Conservation (phyloP, 1,140 invertebrate species). For the Diachasma alloeum region DNA sequence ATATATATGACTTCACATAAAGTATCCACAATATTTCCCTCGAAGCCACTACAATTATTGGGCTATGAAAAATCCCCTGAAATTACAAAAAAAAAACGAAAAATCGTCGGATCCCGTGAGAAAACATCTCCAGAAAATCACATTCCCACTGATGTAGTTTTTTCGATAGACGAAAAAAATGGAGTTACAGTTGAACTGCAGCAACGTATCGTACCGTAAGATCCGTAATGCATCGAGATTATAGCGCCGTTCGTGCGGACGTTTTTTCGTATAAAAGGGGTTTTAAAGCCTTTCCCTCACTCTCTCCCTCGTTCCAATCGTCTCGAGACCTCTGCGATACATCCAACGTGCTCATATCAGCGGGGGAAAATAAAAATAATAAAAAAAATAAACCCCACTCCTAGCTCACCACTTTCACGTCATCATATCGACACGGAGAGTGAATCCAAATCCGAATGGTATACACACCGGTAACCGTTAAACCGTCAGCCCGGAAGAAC, state of each 20-base stretch:
- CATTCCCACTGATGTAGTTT: not conserved
- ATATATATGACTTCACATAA: not conserved
- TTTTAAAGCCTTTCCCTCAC: conserved; percentile 26
- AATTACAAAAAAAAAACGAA: not conserved
- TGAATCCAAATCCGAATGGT: conserved; percentile 42
- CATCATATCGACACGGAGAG: conserved; percentile 38
- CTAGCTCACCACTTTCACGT: not conserved
- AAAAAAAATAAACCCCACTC: not conserved
- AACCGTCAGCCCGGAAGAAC: conserved; percentile 17
- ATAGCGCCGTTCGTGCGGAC: conserved; percentile 32
- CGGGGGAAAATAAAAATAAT: not conserved
- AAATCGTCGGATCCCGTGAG: not conserved
- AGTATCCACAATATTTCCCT: not conserved
- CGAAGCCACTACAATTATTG: not conserved
- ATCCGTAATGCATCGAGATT: conserved; percentile 39
- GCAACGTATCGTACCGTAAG: conserved; percentile 32
- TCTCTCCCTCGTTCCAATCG: not conserved
- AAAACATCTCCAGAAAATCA: not conserved
- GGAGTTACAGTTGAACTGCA: conserved; percentile 6
- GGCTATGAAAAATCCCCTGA: not conserved
- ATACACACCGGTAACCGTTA: conserved; percentile 19
- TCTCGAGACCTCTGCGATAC: not conserved
- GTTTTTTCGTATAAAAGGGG: conserved; percentile 34
- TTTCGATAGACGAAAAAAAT: conserved; percentile 6
- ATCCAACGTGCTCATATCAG: not conserved